phyloP scores from a whole-genome alignment of 2,113 vertebrate species.

The Andinoacara biseriatus region DNA sequence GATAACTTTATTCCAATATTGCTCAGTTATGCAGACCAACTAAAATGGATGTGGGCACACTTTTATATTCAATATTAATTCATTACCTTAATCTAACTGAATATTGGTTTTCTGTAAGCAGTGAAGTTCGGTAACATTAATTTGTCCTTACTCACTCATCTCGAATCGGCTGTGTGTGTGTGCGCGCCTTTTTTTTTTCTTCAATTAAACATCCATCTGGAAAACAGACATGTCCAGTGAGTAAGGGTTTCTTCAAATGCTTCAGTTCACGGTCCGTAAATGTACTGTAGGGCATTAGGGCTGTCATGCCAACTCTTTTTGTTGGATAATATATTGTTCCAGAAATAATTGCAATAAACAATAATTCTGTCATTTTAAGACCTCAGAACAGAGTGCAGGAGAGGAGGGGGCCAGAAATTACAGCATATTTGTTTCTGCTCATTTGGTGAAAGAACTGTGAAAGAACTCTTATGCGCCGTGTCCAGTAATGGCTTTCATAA shows the following conservation, averaged over 20 bases:
- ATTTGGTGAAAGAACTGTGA: background rate
- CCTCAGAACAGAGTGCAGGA: background rate
- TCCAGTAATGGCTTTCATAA: background rate
- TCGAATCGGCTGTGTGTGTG: background rate
- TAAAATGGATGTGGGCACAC: background rate
- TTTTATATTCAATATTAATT: background rate
- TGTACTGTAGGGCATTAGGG: background rate
- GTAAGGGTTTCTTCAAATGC: background rate
- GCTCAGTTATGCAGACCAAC: background rate
- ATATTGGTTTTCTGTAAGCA: background rate
- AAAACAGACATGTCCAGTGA: constrained; percentile 2
- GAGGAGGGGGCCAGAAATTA: background rate
- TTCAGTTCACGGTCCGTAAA: background rate
- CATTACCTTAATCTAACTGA: background rate
- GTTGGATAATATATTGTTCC: constrained; percentile 2
- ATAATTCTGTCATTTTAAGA: background rate
- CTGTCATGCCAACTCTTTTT: background rate
- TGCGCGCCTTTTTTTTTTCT: background rate
- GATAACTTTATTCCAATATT: background rate
- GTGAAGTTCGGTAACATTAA: background rate
- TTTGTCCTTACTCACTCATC: background rate
- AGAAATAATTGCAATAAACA: constrained; percentile 4
- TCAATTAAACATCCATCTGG: background rate
- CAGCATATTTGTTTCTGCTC: background rate
- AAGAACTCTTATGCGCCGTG: background rate